Evolutionary conservation across 2,113 vertebrate genomes (phyloP).

Genomic region (Bungarus multicinctus): DNA sequence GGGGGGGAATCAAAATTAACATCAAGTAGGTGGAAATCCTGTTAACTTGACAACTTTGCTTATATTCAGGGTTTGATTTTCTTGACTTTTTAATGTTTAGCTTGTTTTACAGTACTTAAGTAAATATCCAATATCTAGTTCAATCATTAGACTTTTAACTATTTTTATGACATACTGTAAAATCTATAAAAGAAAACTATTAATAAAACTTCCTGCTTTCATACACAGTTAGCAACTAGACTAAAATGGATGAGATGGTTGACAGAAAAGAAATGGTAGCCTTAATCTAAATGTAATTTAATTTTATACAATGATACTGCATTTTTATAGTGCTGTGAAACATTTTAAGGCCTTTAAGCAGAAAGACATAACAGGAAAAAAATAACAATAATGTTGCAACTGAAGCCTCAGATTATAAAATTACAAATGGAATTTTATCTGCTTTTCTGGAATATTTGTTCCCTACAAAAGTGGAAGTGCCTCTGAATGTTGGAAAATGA

Average conservation of each 20-base stretch:
- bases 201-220: constrained; percentile 43
- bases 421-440: no score
- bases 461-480: background rate
- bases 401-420: background rate
- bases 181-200: constrained; percentile 48
- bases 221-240: constrained; percentile 23
- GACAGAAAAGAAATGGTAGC: background rate
- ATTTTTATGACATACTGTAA: constrained; percentile 45
- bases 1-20: background rate
- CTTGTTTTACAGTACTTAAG: constrained; percentile 42
- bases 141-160: constrained; percentile 9
- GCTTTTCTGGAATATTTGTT: background rate
- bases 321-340: background rate
- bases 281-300: background rate
- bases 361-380: background rate
- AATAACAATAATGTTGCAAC: background rate
- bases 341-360: background rate
- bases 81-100: constrained; percentile 51
- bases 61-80: constrained; percentile 23
- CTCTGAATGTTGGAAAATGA: background rate
- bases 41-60: constrained; percentile 2
- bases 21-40: background rate
- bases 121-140: constrained; percentile 42
- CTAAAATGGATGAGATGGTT: background rate
- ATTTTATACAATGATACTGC: background rate